Evolutionary conservation across 1,140 invertebrate genomes (phyloP).

Genomic region (Drosophila biarmipes): DNA sequence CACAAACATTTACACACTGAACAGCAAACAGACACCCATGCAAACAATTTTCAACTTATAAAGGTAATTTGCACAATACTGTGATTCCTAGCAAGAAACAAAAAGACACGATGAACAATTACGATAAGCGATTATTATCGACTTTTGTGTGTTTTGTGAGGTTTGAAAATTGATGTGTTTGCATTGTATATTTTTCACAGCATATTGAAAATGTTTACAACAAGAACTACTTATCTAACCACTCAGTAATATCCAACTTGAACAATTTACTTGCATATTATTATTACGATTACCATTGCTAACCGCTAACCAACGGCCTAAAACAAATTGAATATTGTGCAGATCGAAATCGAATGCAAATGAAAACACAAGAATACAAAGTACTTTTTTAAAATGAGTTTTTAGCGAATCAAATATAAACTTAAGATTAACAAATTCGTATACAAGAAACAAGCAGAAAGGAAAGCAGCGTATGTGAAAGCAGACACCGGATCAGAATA

Average conservation of each 20-base stretch:
- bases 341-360: conserved; percentile 46
- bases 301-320: conserved; percentile 52
- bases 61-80: conserved; percentile 71
- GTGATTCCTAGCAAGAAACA: conserved; percentile 63
- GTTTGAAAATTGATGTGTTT: conserved; percentile 55
- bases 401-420: conserved; percentile 75
- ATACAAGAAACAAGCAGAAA: conserved; percentile 42
- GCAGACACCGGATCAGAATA: conserved; percentile 12
- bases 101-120: conserved; percentile 21
- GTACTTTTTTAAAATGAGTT: conserved; percentile 75
- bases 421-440: conserved; percentile 70
- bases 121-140: conserved; percentile 14
- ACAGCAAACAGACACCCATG: conserved; percentile 17
- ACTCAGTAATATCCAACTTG: conserved; percentile 61
- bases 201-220: conserved; percentile 50
- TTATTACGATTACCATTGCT: conserved; percentile 53
- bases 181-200: conserved; percentile 50
- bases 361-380: conserved; percentile 43
- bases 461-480: conserved; percentile 26
- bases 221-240: conserved; percentile 58
- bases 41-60: conserved; percentile 33
- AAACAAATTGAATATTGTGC: conserved; percentile 41
- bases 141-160: conserved; percentile 27
- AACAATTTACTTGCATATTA: conserved; percentile 52
- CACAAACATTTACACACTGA: conserved; percentile 20